These are phyloP conservation scores for Centrocercus urophasianus DNA, from an alignment of 2,113 vertebrate species.

Conservation along the genomic window DNA sequence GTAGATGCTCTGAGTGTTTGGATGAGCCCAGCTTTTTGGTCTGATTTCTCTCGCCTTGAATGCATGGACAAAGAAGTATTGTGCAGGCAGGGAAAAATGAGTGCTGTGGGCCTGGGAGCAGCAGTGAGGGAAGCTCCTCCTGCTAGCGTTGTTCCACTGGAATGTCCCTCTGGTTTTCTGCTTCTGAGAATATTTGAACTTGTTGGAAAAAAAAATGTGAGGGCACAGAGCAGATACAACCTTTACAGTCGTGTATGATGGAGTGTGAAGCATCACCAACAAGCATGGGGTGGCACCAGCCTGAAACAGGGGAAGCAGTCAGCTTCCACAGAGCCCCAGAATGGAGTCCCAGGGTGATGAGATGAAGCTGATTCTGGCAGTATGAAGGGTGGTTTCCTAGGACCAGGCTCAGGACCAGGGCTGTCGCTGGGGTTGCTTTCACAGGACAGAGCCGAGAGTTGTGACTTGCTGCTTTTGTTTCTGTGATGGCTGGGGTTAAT, in stretches of 20 bases:
- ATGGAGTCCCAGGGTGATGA: rapidly evolving
- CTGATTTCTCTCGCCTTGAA: not conserved
- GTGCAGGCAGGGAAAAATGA: not conserved
- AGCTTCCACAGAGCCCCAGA: not conserved
- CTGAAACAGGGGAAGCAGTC: not conserved
- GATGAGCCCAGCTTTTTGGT: not conserved
- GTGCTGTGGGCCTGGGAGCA: not conserved
- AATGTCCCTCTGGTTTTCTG: not conserved
- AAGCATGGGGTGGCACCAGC: rapidly evolving
- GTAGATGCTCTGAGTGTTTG: not conserved
- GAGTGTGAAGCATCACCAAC: not conserved
- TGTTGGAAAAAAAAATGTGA: not conserved
- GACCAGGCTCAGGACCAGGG: not conserved
- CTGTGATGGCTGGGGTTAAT: not conserved
- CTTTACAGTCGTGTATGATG: not conserved
- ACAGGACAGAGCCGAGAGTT: not conserved
- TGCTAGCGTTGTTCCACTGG: rapidly evolving
- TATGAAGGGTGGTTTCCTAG: rapidly evolving
- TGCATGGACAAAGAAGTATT: not conserved
- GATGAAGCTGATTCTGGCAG: rapidly evolving
- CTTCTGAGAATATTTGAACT: not conserved
- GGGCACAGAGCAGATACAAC: not conserved
- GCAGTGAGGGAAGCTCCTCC: not conserved
- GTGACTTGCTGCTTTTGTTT: not conserved
- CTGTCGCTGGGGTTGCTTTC: not conserved